phyloP scores from a whole-genome alignment of 2,113 vertebrate species.

The Apeltes quadracus region DNA sequence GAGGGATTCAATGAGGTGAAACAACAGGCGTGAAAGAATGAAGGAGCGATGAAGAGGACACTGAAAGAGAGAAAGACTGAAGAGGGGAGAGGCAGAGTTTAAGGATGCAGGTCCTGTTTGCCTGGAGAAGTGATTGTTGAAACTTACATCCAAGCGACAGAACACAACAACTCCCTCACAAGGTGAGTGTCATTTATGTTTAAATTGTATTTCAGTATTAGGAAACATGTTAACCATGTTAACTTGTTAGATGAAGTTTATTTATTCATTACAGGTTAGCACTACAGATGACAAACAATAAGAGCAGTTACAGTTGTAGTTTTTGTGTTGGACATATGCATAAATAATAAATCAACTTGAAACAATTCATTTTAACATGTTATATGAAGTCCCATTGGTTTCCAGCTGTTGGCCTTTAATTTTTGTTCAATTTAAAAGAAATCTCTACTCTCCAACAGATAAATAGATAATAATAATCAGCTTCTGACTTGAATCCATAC shows the following conservation, averaged over 20 bases:
- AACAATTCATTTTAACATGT: not conserved
- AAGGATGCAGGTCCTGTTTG: slow-evolving; percentile 37
- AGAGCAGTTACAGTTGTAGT: slow-evolving; percentile 5
- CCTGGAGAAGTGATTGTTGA: slow-evolving; percentile 10
- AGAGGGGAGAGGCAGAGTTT: not conserved
- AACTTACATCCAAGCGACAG: not conserved
- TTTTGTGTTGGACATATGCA: not conserved
- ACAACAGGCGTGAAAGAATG: slow-evolving; percentile 36
- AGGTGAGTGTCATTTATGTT: slow-evolving; percentile 45
- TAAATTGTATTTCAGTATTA: not conserved
- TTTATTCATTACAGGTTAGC: slow-evolving; percentile 2
- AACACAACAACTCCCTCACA: slow-evolving; percentile 2
- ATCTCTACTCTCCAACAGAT: not conserved
- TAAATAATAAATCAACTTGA: too few species aligned
- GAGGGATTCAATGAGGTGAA: slow-evolving; percentile 59
- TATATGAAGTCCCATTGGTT: not conserved
- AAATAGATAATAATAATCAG: not conserved
- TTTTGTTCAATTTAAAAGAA: not conserved
- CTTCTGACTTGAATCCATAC: not conserved
- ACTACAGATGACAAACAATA: not conserved
- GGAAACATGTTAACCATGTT: not conserved
- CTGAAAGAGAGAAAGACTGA: slow-evolving; percentile 16
- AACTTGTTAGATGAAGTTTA: not conserved
- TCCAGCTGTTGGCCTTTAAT: not conserved
- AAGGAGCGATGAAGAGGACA: slow-evolving; percentile 36